phyloP scores from a whole-genome alignment of 2,888 invertebrate genomes.

The Lasioglossum oenotherae region DNA sequence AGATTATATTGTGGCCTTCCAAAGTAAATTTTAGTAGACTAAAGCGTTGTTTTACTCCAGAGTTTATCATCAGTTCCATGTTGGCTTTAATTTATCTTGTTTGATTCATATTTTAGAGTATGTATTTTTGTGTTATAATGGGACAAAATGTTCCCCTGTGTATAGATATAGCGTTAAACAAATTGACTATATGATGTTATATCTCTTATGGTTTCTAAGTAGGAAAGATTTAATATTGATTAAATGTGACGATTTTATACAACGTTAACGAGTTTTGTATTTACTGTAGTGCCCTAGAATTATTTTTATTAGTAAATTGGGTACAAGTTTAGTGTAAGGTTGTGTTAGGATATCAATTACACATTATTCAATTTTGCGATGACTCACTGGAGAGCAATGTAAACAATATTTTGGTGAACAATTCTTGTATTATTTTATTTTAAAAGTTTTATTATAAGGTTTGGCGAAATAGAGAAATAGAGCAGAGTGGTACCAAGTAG shows the following conservation, averaged over 20 bases:
- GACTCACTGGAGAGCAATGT: conserved; percentile 6
- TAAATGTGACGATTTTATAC: conserved; percentile 25
- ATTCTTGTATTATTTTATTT: conserved; percentile 13
- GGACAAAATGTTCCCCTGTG: neutral
- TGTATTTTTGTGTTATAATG: neutral
- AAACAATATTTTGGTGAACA: conserved; percentile 23
- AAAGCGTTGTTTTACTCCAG: conserved; percentile 4
- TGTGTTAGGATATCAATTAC: neutral
- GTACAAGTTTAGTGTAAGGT: neutral
- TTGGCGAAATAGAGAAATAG: conserved; percentile 8
- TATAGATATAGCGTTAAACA: neutral
- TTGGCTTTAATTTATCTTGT: conserved; percentile 1
- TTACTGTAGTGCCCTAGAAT: neutral
- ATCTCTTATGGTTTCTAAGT: conserved; percentile 6
- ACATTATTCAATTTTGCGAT: conserved; percentile 26
- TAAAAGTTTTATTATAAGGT: conserved; percentile 34
- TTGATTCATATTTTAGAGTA: neutral
- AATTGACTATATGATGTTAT: conserved; percentile 18
- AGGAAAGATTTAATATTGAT: conserved; percentile 22
- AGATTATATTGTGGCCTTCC: conserved; percentile 19
- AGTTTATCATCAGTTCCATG: neutral
- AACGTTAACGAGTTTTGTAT: conserved; percentile 7
- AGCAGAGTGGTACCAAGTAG: conserved; percentile 15
- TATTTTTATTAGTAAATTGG: conserved; percentile 7
- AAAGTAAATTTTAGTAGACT: conserved; percentile 11